Percentiles rank a stretch among this genome's conserved stretches.
phyloP scores from a whole-genome alignment of 2,888 invertebrate species.

The Rhagonycha fulva region DNA sequence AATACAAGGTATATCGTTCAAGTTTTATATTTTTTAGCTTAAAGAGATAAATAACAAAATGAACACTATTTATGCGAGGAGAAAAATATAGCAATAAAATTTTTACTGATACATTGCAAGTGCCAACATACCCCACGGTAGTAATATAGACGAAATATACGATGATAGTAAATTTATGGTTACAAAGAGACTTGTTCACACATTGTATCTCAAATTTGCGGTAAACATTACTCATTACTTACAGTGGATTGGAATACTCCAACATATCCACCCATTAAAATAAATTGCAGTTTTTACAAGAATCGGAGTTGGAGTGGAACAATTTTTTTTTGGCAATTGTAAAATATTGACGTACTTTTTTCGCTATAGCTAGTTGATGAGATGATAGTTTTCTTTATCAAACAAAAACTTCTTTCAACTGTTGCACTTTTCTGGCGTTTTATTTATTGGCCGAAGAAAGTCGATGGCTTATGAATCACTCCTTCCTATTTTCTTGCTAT shows the following conservation, averaged over 20 bases:
- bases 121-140: slow-evolving; percentile 20
- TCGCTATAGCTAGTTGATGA: background rate
- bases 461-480: background rate
- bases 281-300: background rate
- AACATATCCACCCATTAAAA: background rate
- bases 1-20: background rate
- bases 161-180: slow-evolving; percentile 21
- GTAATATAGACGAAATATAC: slow-evolving; percentile 16
- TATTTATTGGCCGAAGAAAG: background rate
- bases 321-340: background rate
- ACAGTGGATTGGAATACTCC: background rate
- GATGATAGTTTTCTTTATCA: background rate
- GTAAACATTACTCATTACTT: background rate
- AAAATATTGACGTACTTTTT: background rate
- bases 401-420: background rate
- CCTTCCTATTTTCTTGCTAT: background rate
- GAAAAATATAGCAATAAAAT: slow-evolving; percentile 19
- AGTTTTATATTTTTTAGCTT: background rate
- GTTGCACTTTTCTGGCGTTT: background rate
- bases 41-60: slow-evolving; percentile 23
- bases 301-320: background rate
- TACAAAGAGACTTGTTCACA: slow-evolving; percentile 6
- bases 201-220: background rate
- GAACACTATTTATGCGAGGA: slow-evolving; percentile 19
- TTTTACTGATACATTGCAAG: slow-evolving; percentile 24